Evolutionary conservation across 2,113 vertebrate species (phyloP).

Genomic region (Heliornis fulica): DNA sequence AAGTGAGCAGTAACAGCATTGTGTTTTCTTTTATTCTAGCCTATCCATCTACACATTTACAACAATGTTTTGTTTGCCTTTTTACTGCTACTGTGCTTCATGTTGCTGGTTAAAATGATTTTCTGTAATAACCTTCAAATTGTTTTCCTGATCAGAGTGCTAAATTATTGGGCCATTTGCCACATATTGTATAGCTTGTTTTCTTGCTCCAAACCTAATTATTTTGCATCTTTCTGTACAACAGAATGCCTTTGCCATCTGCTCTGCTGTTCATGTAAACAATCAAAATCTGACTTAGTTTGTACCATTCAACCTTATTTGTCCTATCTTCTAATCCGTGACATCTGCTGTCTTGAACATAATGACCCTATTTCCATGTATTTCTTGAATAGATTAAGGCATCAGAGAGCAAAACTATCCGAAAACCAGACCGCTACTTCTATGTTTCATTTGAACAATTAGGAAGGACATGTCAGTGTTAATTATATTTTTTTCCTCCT

Average conservation of each 20-base stretch:
- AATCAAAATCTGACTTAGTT: not conserved
- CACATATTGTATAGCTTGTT: slow-evolving; percentile 26
- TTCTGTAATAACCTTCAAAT: slow-evolving; percentile 37
- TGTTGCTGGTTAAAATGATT: slow-evolving; percentile 36
- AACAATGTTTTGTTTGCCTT: slow-evolving; percentile 26
- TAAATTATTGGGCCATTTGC: slow-evolving; percentile 57
- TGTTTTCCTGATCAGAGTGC: slow-evolving; percentile 36
- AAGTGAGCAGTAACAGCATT: not conserved
- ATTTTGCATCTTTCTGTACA: slow-evolving; percentile 22
- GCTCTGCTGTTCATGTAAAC: not conserved
- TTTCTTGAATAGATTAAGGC: not conserved
- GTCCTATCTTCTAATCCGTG: not conserved
- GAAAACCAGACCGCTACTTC: not conserved
- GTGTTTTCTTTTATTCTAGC: slow-evolving; percentile 26
- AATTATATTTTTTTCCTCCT: not conserved
- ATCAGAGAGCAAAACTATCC: not conserved
- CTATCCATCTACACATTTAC: not conserved
- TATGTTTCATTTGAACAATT: not conserved
- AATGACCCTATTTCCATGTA: not conserved
- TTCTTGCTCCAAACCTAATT: slow-evolving; percentile 39
- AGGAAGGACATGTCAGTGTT: not conserved
- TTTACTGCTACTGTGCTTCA: not conserved
- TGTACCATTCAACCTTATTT: not conserved
- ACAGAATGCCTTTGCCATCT: slow-evolving; percentile 9
- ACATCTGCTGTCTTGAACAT: not conserved